A percentile compares a stretch with the other conserved stretches of the same genome.
Conservation (phyloP, 1,140 invertebrate genomes). For the Lepeophtheirus salmonis region DNA sequence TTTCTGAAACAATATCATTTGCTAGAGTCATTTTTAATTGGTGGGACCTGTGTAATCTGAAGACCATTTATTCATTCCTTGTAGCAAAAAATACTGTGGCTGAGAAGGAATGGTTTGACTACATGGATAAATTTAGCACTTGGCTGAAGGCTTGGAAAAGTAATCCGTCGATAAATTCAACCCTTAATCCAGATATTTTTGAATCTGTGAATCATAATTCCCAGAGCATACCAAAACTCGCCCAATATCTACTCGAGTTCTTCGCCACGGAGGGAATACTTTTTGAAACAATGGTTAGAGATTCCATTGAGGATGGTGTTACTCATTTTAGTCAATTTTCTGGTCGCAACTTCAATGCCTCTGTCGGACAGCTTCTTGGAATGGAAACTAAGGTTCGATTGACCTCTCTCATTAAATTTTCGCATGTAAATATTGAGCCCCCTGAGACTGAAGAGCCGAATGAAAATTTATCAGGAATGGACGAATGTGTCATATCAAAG, state of each 20-base stretch:
- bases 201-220: background rate
- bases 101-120: background rate
- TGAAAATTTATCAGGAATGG: background rate
- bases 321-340: background rate
- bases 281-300: background rate
- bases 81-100: background rate
- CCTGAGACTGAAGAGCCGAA: background rate
- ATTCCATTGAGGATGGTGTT: background rate
- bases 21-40: background rate
- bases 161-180: background rate
- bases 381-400: background rate
- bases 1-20: background rate
- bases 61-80: background rate
- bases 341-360: background rate
- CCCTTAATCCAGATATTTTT: background rate
- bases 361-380: background rate
- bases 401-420: background rate
- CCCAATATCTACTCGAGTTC: background rate
- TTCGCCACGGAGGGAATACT: background rate
- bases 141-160: background rate
- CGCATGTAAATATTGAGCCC: background rate
- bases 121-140: background rate
- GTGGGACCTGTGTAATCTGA: background rate
- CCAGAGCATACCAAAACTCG: background rate
- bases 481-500: background rate